Evolutionary conservation across 2,797 vertebrate genomes (phyloP).

Genomic region (Sebastolobus altivelis): DNA sequence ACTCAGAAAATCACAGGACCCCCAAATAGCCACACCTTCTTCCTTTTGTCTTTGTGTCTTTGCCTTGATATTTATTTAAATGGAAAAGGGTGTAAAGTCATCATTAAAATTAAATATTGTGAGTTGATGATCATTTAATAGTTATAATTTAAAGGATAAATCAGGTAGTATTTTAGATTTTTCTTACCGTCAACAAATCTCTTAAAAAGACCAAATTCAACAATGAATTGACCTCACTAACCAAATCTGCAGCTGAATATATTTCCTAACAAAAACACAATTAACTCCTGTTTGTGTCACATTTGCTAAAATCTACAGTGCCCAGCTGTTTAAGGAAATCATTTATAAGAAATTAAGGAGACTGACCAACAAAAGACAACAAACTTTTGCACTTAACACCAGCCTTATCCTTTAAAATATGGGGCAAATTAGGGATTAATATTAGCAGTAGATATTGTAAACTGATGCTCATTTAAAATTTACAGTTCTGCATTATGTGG

Average conservation of each 20-base stretch:
- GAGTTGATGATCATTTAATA: not conserved
- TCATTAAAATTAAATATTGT: no score
- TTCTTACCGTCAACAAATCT: not conserved
- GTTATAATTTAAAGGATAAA: not conserved
- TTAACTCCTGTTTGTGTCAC: not conserved
- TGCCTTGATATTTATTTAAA: not conserved
- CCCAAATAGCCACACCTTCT: no score
- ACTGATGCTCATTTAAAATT: constrained; percentile 1
- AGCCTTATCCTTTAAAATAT: not conserved
- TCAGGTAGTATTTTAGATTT: not conserved
- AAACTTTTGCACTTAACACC: not conserved
- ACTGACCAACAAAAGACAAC: constrained; percentile 1
- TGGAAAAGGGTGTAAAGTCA: not conserved
- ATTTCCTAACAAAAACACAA: not conserved
- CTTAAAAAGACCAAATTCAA: constrained; percentile 4
- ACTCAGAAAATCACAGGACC: not conserved
- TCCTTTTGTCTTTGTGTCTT: not conserved
- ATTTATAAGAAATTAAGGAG: not conserved
- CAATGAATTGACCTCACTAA: not conserved
- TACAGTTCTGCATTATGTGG: not conserved
- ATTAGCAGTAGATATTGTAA: not conserved
- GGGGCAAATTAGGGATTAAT: not conserved
- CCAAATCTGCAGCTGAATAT: not conserved
- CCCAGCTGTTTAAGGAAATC: not conserved
- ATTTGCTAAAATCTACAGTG: not conserved